These are phyloP conservation scores for Bubalus kerabau DNA, from an alignment of 2,113 vertebrate species.

Conservation along the genomic window DNA sequence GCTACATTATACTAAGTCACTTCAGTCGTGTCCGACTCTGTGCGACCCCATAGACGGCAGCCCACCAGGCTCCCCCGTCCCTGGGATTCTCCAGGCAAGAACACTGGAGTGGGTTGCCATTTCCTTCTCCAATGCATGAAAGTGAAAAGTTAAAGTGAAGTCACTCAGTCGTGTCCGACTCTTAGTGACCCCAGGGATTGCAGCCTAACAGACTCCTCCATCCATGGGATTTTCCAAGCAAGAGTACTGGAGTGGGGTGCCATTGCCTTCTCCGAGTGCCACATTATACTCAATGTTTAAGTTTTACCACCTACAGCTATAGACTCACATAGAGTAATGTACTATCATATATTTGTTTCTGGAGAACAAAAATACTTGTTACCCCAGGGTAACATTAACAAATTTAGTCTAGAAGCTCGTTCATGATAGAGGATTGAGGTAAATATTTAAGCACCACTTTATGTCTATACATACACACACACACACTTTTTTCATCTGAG, in stretches of 20 bases:
- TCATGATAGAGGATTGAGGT: neutral
- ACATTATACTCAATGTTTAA: neutral
- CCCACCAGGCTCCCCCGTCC: too few species aligned
- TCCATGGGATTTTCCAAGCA: too few species aligned
- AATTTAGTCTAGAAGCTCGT: neutral
- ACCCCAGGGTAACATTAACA: neutral
- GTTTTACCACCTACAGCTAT: neutral
- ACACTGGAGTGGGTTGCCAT: too few species aligned
- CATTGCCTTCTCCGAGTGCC: neutral
- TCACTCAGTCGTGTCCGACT: too few species aligned
- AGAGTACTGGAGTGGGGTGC: too few species aligned
- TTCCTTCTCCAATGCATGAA: too few species aligned
- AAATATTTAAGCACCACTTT: constrained; percentile 2
- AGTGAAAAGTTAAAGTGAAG: too few species aligned
- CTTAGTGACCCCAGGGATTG: too few species aligned
- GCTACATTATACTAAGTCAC: neutral
- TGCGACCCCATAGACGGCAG: too few species aligned
- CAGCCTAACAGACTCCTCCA: too few species aligned
- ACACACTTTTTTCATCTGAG: neutral
- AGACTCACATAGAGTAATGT: neutral
- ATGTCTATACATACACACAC: neutral
- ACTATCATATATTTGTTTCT: neutral
- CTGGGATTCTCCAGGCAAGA: too few species aligned
- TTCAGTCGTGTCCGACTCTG: too few species aligned
- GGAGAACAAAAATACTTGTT: neutral